Conservation (phyloP, 2,888 invertebrate species). For the Epirrita christyi region DNA sequence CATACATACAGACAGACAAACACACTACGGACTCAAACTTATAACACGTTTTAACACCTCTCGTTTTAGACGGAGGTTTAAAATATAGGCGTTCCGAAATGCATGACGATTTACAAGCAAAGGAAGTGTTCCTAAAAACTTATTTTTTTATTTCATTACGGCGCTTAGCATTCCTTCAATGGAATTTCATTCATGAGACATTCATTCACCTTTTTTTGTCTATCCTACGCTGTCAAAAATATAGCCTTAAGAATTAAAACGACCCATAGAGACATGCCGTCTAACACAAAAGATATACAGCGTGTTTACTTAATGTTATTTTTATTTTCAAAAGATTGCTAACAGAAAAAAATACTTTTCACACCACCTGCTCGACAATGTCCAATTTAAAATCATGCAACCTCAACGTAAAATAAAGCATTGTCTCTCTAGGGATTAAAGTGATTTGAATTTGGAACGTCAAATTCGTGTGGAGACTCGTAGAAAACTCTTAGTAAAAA, state of each 20-base stretch:
- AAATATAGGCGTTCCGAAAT: constrained; percentile 47
- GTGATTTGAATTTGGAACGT: no score
- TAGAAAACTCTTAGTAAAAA: no score
- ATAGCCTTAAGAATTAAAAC: constrained; percentile 51
- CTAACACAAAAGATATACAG: constrained; percentile 63
- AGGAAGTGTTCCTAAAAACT: constrained; percentile 65
- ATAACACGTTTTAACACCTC: no score
- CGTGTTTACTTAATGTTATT: constrained; percentile 44
- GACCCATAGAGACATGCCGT: constrained; percentile 75
- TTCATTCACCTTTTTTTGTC: constrained; percentile 69
- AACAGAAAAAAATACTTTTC: no score
- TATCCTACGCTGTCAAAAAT: constrained; percentile 60
- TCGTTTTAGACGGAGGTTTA: no score
- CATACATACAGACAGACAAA: no score
- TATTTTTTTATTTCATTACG: constrained; percentile 61
- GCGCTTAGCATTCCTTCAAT: constrained; percentile 65
- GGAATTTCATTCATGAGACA: constrained; percentile 77
- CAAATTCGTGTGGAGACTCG: no score
- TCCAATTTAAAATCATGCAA: no score
- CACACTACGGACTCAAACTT: no score
- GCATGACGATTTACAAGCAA: constrained; percentile 54
- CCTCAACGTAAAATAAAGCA: no score
- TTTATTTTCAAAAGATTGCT: background rate
- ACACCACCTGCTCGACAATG: no score
- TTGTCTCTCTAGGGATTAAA: no score